Percentiles rank a stretch among this genome's conserved stretches.
phyloP scores from a whole-genome alignment of 2,797 vertebrate genomes.

The Sebastes oblongus region DNA sequence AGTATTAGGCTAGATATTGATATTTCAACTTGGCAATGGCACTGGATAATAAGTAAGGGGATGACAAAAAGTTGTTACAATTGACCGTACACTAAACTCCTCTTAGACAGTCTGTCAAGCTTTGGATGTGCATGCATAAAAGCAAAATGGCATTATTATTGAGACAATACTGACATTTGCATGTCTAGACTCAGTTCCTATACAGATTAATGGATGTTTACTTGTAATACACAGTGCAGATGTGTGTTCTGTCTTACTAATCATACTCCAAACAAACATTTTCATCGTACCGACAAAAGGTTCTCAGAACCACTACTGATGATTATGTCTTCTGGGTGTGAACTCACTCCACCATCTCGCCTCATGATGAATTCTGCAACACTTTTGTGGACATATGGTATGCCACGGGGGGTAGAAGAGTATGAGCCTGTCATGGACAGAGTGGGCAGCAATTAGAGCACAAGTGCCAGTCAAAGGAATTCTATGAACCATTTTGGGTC shows the following conservation, averaged over 20 bases:
- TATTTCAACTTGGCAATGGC: no score
- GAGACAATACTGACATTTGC: background rate
- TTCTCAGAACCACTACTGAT: background rate
- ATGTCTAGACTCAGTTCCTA: background rate
- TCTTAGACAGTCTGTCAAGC: no score
- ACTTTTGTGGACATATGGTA: slow-evolving; percentile 1
- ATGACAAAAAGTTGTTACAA: no score
- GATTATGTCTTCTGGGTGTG: slow-evolving; percentile 1
- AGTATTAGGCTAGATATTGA: no score
- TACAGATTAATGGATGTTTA: background rate
- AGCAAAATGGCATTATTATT: no score
- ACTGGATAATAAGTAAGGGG: no score
- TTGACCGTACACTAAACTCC: no score
- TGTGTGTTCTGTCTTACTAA: background rate
- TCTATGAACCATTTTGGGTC: background rate
- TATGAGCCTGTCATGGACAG: background rate
- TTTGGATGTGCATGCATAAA: no score
- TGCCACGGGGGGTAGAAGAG: rapidly evolving
- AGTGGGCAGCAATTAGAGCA: background rate
- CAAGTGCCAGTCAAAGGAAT: background rate
- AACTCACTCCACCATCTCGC: slow-evolving; percentile 1
- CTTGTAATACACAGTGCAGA: background rate
- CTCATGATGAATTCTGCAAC: slow-evolving; percentile 1
- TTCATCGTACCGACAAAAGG: background rate
- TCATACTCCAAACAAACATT: background rate